These are phyloP conservation scores for Monopterus albus DNA, from an alignment of 2,113 vertebrate species.

Conservation along the genomic window DNA sequence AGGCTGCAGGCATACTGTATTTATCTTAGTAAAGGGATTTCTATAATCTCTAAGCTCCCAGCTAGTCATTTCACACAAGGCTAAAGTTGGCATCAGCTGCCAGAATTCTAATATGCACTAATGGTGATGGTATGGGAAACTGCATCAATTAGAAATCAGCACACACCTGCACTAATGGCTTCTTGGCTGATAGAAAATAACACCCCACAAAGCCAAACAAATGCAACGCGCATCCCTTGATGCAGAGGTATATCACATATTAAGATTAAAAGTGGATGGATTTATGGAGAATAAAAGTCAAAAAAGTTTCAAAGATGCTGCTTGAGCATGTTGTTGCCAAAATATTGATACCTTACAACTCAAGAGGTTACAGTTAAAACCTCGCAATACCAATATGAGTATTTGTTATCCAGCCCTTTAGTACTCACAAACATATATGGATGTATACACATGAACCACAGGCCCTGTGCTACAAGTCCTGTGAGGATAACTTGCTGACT, in stretches of 20 bases:
- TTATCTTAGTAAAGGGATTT: not conserved
- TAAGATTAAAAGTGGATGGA: not conserved
- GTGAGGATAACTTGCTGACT: constrained; percentile 47
- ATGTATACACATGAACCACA: not conserved
- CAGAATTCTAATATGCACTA: constrained; percentile 32
- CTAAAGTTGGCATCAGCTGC: constrained; percentile 24
- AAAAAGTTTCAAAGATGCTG: not conserved
- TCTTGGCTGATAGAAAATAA: constrained; percentile 28
- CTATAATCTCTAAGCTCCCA: not conserved
- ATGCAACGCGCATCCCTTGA: not conserved
- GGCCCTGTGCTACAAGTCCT: not conserved
- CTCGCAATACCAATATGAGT: too few relatives aligned
- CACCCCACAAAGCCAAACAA: constrained; percentile 1
- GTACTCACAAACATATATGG: too few relatives aligned
- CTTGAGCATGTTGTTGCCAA: not conserved
- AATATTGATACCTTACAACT: not conserved
- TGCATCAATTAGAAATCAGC: constrained; percentile 37
- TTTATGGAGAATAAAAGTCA: too few relatives aligned
- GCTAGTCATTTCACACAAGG: constrained; percentile 36
- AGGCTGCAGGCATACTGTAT: not conserved
- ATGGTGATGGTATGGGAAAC: constrained; percentile 48
- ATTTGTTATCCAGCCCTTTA: too few relatives aligned
- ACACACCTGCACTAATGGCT: constrained; percentile 48
- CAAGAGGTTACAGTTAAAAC: not conserved
- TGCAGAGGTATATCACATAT: not conserved